Evolutionary conservation across 2,113 vertebrate genomes (phyloP).

Genomic region (Myotis yumanensis): DNA sequence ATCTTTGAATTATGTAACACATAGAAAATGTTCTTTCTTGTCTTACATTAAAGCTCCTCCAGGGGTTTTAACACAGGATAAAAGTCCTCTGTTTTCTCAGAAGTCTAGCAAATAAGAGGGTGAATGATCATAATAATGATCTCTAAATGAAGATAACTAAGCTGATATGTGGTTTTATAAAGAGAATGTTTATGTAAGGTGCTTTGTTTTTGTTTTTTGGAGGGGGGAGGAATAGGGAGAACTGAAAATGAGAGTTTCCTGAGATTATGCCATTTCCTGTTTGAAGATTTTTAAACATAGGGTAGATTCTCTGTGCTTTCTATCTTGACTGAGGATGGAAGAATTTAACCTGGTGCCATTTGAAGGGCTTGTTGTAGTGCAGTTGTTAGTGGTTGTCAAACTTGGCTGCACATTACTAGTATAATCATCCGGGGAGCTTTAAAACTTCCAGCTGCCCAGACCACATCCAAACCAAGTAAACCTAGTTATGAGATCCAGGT

Average conservation of each 20-base stretch:
- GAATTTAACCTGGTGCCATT: neutral
- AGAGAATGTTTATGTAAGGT: neutral
- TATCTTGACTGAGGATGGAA: neutral
- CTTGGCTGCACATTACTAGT: neutral
- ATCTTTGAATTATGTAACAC: slow-evolving; percentile 17
- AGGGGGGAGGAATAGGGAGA: neutral
- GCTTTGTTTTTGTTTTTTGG: too few relatives aligned
- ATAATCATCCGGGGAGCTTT: neutral
- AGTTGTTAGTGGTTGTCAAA: neutral
- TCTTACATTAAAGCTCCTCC: neutral
- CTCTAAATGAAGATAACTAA: neutral
- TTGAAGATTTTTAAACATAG: neutral
- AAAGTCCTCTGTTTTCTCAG: neutral
- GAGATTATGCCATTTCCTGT: neutral
- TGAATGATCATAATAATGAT: neutral
- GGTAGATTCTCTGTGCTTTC: neutral
- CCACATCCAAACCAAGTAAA: neutral
- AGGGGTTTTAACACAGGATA: neutral
- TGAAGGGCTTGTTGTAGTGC: neutral
- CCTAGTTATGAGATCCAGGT: neutral
- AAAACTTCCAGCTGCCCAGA: neutral
- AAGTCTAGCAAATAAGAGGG: neutral
- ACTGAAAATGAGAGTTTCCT: neutral
- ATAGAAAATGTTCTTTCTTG: neutral
- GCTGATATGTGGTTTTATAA: neutral